Evolutionary conservation across 2,113 vertebrate species (phyloP).

Genomic region (Uropsilus gracilis): DNA sequence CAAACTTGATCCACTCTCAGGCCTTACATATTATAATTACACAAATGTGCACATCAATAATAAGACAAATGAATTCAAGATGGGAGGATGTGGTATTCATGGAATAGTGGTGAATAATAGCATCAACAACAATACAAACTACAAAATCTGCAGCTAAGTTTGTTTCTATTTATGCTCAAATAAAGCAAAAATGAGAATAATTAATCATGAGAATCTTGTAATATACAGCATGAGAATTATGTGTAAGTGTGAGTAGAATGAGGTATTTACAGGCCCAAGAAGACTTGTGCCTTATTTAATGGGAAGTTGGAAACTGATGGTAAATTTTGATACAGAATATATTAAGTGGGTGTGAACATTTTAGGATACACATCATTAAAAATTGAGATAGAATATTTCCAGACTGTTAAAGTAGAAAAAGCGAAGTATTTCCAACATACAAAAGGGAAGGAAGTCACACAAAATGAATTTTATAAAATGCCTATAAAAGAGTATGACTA

Average conservation of each 20-base stretch:
- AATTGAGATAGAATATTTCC: neutral
- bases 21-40: neutral
- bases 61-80: neutral
- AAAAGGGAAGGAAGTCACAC: neutral
- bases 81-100: neutral
- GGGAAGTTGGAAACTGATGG: neutral
- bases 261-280: neutral
- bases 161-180: neutral
- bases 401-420: neutral
- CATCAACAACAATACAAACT: neutral
- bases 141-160: neutral
- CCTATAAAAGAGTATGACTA: neutral
- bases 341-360: neutral
- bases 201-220: neutral
- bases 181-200: neutral
- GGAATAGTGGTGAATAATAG: neutral
- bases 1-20: neutral
- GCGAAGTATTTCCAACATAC: neutral
- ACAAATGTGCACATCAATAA: neutral
- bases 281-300: neutral
- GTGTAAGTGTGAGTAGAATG: neutral
- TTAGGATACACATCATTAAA: neutral
- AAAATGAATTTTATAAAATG: neutral
- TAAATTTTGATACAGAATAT: neutral
- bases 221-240: neutral